A percentile compares a stretch with the other conserved stretches of the same genome.
These are phyloP conservation scores for Coelinius sp. DNA, from an alignment of 2,888 invertebrate species.

Conservation along the genomic window DNA sequence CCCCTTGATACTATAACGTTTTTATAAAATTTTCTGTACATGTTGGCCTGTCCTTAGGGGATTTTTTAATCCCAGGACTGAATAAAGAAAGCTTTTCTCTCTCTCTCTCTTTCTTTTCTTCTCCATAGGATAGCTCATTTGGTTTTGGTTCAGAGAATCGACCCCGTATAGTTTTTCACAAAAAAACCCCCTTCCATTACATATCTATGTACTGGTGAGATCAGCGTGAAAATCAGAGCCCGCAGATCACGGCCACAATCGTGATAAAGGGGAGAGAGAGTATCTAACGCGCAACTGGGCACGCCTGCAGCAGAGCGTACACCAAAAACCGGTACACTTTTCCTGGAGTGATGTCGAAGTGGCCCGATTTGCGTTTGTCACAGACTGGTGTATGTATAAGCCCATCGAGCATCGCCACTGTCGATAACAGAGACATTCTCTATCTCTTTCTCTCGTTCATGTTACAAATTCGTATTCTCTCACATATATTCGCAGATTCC, in stretches of 20 bases:
- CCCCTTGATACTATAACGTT: too few relatives aligned
- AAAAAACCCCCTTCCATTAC: neutral
- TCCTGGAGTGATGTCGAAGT: slow-evolving; percentile 41
- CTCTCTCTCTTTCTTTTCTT: neutral
- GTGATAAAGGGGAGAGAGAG: slow-evolving; percentile 9
- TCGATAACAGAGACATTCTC: slow-evolving; percentile 39
- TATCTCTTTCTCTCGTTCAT: slow-evolving; percentile 32
- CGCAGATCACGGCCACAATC: slow-evolving; percentile 20
- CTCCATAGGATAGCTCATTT: neutral
- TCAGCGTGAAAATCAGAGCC: slow-evolving; percentile 35
- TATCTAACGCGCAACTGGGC: slow-evolving; percentile 1
- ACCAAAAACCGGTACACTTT: slow-evolving; percentile 9
- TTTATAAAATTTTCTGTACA: too few relatives aligned
- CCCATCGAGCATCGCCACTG: slow-evolving; percentile 26
- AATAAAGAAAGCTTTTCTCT: too few relatives aligned
- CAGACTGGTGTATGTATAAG: slow-evolving; percentile 40
- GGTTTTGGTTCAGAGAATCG: slow-evolving; percentile 34
- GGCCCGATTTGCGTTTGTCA: slow-evolving; percentile 54
- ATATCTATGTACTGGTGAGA: slow-evolving; percentile 25
- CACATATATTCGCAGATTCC: neutral
- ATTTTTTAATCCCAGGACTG: too few relatives aligned
- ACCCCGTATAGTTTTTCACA: slow-evolving; percentile 14
- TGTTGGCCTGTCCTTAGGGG: too few relatives aligned
- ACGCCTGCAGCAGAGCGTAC: slow-evolving; percentile 22
- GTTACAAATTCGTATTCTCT: slow-evolving; percentile 20